These are phyloP conservation scores for Philopedon plagiatum DNA, from an alignment of 2,888 invertebrate genomes.

Conservation along the genomic window DNA sequence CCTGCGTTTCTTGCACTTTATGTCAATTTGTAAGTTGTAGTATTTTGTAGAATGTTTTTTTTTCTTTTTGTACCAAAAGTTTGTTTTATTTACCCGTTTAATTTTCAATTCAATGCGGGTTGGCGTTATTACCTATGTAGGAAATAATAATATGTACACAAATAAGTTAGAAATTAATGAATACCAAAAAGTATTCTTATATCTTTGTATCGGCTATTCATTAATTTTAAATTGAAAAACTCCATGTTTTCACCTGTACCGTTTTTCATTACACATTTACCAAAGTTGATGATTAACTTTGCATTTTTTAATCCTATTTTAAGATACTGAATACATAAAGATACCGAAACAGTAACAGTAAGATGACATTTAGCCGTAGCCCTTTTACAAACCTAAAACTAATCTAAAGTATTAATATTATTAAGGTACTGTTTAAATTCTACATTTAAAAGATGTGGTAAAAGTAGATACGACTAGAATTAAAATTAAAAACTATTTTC, in stretches of 20 bases:
- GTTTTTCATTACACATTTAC: background rate
- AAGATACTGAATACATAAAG: background rate
- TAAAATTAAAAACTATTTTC: slow-evolving; percentile 3
- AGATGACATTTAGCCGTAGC: background rate
- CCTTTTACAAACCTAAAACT: background rate
- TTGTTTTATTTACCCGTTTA: too few species aligned
- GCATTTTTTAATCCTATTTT: background rate
- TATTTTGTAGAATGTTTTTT: too few species aligned
- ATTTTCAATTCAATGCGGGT: too few species aligned
- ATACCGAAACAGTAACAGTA: background rate
- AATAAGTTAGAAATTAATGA: background rate
- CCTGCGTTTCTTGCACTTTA: too few species aligned
- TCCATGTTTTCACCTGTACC: background rate
- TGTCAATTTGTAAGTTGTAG: too few species aligned
- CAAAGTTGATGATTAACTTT: background rate
- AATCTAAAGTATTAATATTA: background rate
- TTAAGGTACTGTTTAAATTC: slow-evolving; percentile 6
- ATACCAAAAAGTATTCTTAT: background rate
- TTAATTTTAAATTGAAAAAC: background rate
- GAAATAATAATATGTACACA: background rate
- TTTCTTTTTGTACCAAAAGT: too few species aligned
- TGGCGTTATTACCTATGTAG: background rate
- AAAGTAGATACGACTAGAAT: slow-evolving; percentile 31
- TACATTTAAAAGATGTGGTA: slow-evolving; percentile 8
- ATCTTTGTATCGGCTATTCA: background rate